Evolutionary conservation across 1,140 invertebrate genomes (phyloP), one percentile per base, ranked within the genome.

Genomic region (Drosophila ohnishii): DNA sequence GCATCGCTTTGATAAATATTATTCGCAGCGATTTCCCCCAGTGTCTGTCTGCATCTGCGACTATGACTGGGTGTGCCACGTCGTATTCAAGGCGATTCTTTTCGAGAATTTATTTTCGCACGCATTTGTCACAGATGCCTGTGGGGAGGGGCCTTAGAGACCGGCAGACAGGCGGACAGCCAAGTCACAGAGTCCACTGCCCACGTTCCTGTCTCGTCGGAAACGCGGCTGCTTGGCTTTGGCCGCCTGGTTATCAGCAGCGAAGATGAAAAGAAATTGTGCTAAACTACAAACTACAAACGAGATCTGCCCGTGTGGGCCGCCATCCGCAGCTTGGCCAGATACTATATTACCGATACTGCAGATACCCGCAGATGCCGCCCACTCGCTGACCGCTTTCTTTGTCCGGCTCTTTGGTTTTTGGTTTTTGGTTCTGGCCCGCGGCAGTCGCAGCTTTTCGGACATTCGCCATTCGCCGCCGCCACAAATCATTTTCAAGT

Each of bases 401-500:
- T 72, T 65, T 55, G 72, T 59, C 65, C 51, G 61, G 40, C 53
- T 37, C 42, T 58, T 48, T 30, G 25, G 65, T 40, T 19, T 58
- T 48, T 30, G 25, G 65, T 40, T 19, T 35, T 61, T 51, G 32
- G 58, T 28, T 28, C 34, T 51, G 55, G 62, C 53, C 51, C 55
- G 48, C 66, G 45, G 55, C 73, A 48, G 39, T 53, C 55, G 55
- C 60, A 66, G 55, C 53, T 37, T 47, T 65, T 73, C 71, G 60
- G 72, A 77, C 80, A 63, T 59, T 63, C 60, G 51, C 60, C 28
- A 32, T 22, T 88, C 69, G 84, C 73, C 62, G 72, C 65, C 55
- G 84, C 84, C 73, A 88, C 84, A 87, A 87, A 88, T 87, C 84
- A 87, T 87, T 88, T 80, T 60, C 72, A 87, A 87, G 84, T 87